Evolutionary conservation across 2,113 vertebrate species (phyloP).

Genomic region (Epinephelus lanceolatus): DNA sequence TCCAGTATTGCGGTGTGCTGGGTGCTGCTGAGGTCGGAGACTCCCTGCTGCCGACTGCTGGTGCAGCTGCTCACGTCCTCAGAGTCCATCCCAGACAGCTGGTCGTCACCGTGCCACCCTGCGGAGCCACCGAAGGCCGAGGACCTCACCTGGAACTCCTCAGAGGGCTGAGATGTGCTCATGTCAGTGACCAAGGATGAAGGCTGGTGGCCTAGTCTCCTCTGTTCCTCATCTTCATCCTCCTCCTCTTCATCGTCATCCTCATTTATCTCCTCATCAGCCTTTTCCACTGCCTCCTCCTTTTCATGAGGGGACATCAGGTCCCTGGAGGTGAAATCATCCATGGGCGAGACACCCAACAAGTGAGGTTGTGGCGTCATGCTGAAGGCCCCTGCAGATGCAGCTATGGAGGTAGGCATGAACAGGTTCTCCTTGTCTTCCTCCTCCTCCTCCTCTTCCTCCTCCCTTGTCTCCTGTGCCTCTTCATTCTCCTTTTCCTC

Average conservation of each 20-base stretch:
- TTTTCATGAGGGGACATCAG: conserved; percentile 72
- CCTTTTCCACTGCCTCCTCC: conserved; percentile 84
- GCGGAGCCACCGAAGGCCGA: conserved; percentile 63
- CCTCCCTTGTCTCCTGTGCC: conserved; percentile 15
- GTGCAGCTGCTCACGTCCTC: conserved; percentile 80
- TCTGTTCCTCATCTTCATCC: conserved; percentile 78
- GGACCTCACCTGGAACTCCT: conserved; percentile 70
- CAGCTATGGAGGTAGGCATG: conserved; percentile 42
- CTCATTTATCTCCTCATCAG: conserved; percentile 86
- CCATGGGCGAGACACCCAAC: conserved; percentile 45
- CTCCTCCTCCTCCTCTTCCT: conserved; percentile 35
- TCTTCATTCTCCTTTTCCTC: conserved; percentile 33
- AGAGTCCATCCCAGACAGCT: conserved; percentile 76
- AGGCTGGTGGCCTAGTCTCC: conserved; percentile 71
- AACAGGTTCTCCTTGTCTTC: conserved; percentile 67
- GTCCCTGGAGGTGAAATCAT: conserved; percentile 47
- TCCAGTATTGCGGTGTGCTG: conserved; percentile 77
- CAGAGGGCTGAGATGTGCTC: conserved; percentile 75
- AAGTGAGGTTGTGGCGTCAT: conserved; percentile 49
- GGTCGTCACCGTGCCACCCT: conserved; percentile 74
- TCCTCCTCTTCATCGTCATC: conserved; percentile 79
- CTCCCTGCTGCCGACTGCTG: conserved; percentile 76
- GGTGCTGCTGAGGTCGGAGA: conserved; percentile 77
- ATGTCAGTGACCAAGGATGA: conserved; percentile 68
- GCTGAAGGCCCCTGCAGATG: conserved; percentile 48